Conservation (phyloP, 1,140 invertebrate genomes). For the Aphidius gifuensis region DNA sequence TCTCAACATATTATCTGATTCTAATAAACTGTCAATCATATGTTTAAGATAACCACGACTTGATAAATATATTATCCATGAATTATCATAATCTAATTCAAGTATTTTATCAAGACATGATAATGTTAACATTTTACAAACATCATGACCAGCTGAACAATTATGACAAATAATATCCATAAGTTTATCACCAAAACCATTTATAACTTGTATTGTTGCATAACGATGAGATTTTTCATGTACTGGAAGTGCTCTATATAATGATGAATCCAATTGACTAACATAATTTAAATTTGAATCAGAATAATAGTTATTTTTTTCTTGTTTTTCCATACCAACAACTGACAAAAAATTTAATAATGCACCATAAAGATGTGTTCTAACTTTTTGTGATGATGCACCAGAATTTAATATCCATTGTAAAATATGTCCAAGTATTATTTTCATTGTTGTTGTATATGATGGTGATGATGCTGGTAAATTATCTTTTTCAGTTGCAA, state of each 20-base stretch:
- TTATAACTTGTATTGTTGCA: slow-evolving; percentile 57
- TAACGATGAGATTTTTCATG: slow-evolving; percentile 50
- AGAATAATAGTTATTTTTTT: slow-evolving; percentile 17
- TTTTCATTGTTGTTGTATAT: slow-evolving; percentile 65
- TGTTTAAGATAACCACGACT: slow-evolving; percentile 81
- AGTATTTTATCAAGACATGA: slow-evolving; percentile 78
- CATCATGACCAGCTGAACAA: slow-evolving; percentile 82
- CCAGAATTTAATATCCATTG: slow-evolving; percentile 72
- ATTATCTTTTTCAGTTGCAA: slow-evolving; percentile 48
- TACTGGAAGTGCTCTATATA: slow-evolving; percentile 44
- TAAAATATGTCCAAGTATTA: slow-evolving; percentile 66
- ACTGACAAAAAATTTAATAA: slow-evolving; percentile 76
- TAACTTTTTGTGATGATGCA: slow-evolving; percentile 72
- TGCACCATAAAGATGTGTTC: slow-evolving; percentile 80
- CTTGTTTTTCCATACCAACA: slow-evolving; percentile 58
- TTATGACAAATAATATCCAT: slow-evolving; percentile 82
- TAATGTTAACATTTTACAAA: slow-evolving; percentile 84
- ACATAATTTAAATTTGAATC: slow-evolving; percentile 50
- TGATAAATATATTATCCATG: slow-evolving; percentile 72
- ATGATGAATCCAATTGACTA: slow-evolving; percentile 62
- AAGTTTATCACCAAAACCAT: slow-evolving; percentile 74
- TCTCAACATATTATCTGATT: slow-evolving; percentile 71
- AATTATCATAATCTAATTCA: slow-evolving; percentile 69
- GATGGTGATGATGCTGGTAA: slow-evolving; percentile 40
- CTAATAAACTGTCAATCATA: slow-evolving; percentile 74